Base-by-base conservation (phyloP, 2,797 vertebrate genomes). In the Agapornis canus region DNA sequence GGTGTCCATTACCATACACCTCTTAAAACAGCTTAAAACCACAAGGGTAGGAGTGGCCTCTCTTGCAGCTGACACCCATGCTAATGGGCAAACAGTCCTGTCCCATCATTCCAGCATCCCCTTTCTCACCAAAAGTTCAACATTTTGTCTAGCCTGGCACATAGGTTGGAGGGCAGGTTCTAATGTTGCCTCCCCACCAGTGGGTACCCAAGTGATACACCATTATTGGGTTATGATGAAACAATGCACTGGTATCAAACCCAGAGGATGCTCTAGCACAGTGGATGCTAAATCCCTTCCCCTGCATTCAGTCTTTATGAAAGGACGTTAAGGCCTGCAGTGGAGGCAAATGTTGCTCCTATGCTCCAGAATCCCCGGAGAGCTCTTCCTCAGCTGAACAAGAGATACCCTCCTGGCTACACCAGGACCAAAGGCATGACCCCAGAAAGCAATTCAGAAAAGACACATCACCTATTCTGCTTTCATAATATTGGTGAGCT, bases 291-390 rank as follows among this genome's bases (percentile, higher is more conserved):
- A 49, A 32, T 21, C 9, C 59, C 22, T 39, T 52, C 43, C 43
- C 56, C 78, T 45, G 9, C 18, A 5, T 5, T 5, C 47, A 22
- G 31, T 5, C 48, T 54, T n/a, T 6, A 1, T 0, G 19, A 8
- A 21, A 54, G 57, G 32, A 48, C 29, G 31, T 19, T 9, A 6
- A 42, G 32, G 54, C 3, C 1, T 1, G 10, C 1, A 2, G 35
- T 35, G 31, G 52, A 18, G 21, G n/a, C 40, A n/a, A 49, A 10
- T 0, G 2, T 20, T 13, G 20, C 35, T 40, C 57, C 35, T 5
- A 3, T 1, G 1, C 31, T 37, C 68, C 31, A 10, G 21, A n/a
- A 9, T 21, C 26, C 26, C 40, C 9, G 0, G 31, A 0, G n/a
- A 75, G 63, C 31, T 68, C 27, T 7, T 1, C 39, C 42, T 39